Conservation (phyloP, 2,888 invertebrate genomes). For the Drosophila nr. fundita region DNA sequence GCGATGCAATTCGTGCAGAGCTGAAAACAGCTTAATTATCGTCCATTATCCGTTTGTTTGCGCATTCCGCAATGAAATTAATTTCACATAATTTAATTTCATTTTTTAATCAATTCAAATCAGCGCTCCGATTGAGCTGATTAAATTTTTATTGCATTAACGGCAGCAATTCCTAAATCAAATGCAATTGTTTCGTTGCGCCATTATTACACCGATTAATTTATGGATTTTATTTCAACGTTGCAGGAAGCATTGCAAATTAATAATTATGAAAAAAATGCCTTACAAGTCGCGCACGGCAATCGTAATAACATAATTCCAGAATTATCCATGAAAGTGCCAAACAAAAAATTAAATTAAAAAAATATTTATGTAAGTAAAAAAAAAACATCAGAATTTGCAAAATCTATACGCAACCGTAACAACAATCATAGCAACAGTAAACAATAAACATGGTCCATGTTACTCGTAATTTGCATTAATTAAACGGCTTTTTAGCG, state of each 20-base stretch:
- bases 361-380: neutral
- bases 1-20: neutral
- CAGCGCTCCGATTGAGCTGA: slow-evolving; percentile 31
- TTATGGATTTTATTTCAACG: slow-evolving; percentile 56
- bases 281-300: slow-evolving; percentile 23
- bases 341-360: slow-evolving; percentile 1
- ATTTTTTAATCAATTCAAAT: slow-evolving; percentile 31
- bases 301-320: slow-evolving; percentile 77
- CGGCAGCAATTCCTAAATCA: slow-evolving; percentile 68
- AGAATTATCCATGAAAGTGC: slow-evolving; percentile 71
- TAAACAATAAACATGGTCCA: slow-evolving; percentile 29
- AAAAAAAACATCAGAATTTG: slow-evolving; percentile 23
- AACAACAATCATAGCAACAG: slow-evolving; percentile 38
- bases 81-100: slow-evolving; percentile 49
- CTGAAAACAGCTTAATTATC: slow-evolving; percentile 35
- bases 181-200: slow-evolving; percentile 63
- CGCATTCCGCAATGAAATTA: slow-evolving; percentile 21
- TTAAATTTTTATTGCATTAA: slow-evolving; percentile 51
- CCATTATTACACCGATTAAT: slow-evolving; percentile 64
- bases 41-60: slow-evolving; percentile 33
- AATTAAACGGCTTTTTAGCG: slow-evolving; percentile 66
- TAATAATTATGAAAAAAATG: slow-evolving; percentile 10
- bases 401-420: slow-evolving; percentile 10
- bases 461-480: slow-evolving; percentile 71
- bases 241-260: slow-evolving; percentile 7